phyloP scores from a whole-genome alignment of 2,797 vertebrate species.

The Cynodonichthys magdalenae region DNA sequence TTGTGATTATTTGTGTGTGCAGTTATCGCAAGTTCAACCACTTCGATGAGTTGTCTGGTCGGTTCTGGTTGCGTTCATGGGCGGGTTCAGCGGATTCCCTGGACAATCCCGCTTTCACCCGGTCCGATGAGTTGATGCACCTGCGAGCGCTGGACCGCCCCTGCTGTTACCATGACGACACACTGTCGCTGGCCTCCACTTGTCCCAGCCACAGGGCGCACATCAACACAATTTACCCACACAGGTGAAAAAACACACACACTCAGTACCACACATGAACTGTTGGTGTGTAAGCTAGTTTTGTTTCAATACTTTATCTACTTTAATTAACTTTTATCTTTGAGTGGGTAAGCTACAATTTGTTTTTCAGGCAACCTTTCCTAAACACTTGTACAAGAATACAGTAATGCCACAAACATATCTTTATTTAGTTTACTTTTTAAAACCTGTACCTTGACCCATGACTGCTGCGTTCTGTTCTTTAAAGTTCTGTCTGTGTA shows the following conservation, averaged over 20 bases:
- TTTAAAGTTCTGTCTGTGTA: not conserved
- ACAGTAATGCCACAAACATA: no score
- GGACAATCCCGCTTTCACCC: constrained; percentile 88
- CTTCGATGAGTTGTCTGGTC: constrained; percentile 88
- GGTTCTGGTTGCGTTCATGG: constrained; percentile 87
- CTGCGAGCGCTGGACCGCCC: constrained; percentile 82
- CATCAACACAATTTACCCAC: constrained; percentile 81
- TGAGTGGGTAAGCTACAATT: no score
- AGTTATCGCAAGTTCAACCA: constrained; percentile 92
- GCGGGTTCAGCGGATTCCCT: constrained; percentile 84
- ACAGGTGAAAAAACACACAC: constrained; percentile 62
- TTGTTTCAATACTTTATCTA: no score
- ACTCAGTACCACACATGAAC: not conserved
- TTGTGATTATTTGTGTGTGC: constrained; percentile 18
- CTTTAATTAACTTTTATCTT: no score
- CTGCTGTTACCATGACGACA: constrained; percentile 86
- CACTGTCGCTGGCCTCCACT: constrained; percentile 64
- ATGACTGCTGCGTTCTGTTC: not conserved
- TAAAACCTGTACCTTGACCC: not conserved
- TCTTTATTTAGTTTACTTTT: not conserved
- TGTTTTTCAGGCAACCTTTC: no score
- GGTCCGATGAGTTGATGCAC: constrained; percentile 88
- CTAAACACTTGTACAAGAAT: no score
- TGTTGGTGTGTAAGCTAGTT: not conserved
- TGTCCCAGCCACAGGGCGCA: constrained; percentile 75